phyloP scores from a whole-genome alignment of 2,888 invertebrate species.

The Dendrolimus houi region DNA sequence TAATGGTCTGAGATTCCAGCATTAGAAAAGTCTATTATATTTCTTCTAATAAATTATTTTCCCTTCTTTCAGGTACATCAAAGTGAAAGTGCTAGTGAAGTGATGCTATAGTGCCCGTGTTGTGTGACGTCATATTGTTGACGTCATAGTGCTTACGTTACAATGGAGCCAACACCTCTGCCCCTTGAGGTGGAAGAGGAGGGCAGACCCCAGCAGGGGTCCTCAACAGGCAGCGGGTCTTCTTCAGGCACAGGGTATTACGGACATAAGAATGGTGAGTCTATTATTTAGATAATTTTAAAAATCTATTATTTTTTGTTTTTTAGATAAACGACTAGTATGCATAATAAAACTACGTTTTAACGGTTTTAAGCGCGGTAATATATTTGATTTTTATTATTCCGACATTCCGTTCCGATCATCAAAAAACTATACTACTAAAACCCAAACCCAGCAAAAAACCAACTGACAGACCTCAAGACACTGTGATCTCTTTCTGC shows the following conservation, averaged over 20 bases:
- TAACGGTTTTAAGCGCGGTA: too few relatives aligned
- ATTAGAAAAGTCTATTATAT: too few relatives aligned
- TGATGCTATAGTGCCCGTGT: slow-evolving; percentile 20
- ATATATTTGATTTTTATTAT: too few relatives aligned
- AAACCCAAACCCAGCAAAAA: too few relatives aligned
- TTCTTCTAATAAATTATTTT: neutral
- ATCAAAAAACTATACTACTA: too few relatives aligned
- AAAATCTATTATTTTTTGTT: too few relatives aligned
- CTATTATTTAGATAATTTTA: neutral
- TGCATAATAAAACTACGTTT: too few relatives aligned
- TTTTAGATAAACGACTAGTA: too few relatives aligned
- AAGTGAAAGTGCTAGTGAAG: slow-evolving; percentile 23
- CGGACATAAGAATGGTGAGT: slow-evolving; percentile 63
- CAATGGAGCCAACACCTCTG: slow-evolving; percentile 50
- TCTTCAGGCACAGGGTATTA: slow-evolving; percentile 65
- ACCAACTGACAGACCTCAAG: too few relatives aligned
- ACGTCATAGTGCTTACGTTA: slow-evolving; percentile 7
- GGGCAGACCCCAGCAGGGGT: slow-evolving; percentile 54
- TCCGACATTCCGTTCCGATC: too few relatives aligned
- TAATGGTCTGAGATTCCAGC: too few relatives aligned
- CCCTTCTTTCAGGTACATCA: slow-evolving; percentile 23
- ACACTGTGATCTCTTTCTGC: too few relatives aligned
- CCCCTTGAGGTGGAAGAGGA: slow-evolving; percentile 57
- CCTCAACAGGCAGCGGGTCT: slow-evolving; percentile 64
- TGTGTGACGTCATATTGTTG: slow-evolving; percentile 5